These are phyloP conservation scores for Sardinella longiceps DNA, from an alignment of 2,797 vertebrate species.

Conservation along the genomic window DNA sequence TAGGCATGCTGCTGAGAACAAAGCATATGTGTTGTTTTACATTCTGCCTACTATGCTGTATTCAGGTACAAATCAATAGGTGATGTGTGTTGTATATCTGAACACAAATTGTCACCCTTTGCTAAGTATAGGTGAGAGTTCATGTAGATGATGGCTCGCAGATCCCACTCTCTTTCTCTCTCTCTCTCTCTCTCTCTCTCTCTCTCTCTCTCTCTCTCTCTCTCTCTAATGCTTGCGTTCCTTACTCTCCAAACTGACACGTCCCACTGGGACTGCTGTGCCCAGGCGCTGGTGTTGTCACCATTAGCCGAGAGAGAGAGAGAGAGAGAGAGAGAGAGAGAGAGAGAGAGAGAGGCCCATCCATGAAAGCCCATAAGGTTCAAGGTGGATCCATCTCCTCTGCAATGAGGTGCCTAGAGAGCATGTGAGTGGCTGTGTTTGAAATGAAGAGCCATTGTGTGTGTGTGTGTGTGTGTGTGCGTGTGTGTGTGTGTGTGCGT, in stretches of 20 bases:
- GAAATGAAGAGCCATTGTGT: conserved; percentile 42
- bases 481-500: neutral
- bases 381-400: conserved; percentile 18
- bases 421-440: conserved; percentile 43
- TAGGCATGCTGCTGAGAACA: neutral
- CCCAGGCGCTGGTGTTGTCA: neutral
- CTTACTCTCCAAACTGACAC: neutral
- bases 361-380: conserved; percentile 16
- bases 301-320: conserved; percentile 12
- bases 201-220: neutral
- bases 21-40: neutral
- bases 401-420: conserved; percentile 9
- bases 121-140: neutral
- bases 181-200: neutral
- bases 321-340: conserved; percentile 9
- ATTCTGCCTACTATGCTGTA: neutral
- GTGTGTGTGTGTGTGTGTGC: conserved; percentile 18
- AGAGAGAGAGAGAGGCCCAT: neutral
- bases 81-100: neutral
- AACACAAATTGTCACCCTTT: neutral
- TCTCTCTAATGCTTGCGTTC: neutral
- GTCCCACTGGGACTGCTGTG: neutral
- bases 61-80: conserved; percentile 2
- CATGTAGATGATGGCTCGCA: neutral
- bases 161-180: neutral